Evolutionary conservation across 1,140 invertebrate species (phyloP).

Genomic region (Lasaia peninsularis): DNA sequence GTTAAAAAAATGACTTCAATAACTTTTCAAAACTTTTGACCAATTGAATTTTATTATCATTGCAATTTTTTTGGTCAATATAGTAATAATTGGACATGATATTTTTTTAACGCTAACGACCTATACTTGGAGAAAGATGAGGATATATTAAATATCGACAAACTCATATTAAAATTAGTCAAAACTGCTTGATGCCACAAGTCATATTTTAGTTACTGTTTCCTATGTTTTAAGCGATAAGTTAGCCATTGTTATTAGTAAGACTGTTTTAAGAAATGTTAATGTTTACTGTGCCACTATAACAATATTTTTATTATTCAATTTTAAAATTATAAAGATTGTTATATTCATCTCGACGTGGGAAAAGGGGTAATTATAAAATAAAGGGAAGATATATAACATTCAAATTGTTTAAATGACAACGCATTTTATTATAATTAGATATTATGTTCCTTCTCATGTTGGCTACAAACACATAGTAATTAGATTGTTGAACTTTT

Average conservation of each 20-base stretch:
- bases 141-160: not conserved
- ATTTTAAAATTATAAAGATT: conserved; percentile 1
- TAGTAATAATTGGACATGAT: too few relatives aligned
- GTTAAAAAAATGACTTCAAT: too few relatives aligned
- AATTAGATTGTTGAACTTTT: too few relatives aligned
- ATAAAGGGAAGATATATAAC: not conserved
- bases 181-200: not conserved
- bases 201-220: conserved; percentile 10
- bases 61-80: too few relatives aligned
- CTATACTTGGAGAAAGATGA: not conserved
- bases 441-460: too few relatives aligned
- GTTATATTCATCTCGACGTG: conserved; percentile 1
- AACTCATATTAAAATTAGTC: not conserved
- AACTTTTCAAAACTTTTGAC: too few relatives aligned
- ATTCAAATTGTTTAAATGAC: not conserved
- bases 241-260: conserved; percentile 18
- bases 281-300: conserved; percentile 21
- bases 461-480: not conserved
- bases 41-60: too few relatives aligned
- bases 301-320: conserved; percentile 14
- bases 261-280: conserved; percentile 17
- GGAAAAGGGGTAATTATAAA: conserved; percentile 1
- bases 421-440: too few relatives aligned
- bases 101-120: too few relatives aligned
- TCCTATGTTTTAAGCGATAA: conserved; percentile 6